phyloP scores from a whole-genome alignment of 2,888 invertebrate species.

The Drosophila basisetae region DNA sequence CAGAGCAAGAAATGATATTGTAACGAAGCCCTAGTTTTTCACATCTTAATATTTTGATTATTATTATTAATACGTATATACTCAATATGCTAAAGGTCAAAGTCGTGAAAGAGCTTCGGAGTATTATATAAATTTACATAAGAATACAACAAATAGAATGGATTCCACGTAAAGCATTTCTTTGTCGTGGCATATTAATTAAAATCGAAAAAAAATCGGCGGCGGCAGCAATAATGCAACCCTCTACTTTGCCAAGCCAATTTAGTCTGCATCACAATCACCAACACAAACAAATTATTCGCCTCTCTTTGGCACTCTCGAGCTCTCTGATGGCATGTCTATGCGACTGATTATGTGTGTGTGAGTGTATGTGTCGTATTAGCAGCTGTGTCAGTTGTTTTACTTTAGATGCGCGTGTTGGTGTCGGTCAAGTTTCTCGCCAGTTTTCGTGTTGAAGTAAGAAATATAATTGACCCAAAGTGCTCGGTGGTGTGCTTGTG shows the following conservation, averaged over 20 bases:
- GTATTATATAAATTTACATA: background rate
- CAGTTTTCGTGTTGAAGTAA: conserved; percentile 38
- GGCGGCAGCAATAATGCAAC: conserved; percentile 40
- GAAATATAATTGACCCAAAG: conserved; percentile 32
- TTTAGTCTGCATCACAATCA: conserved; percentile 22
- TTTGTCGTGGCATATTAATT: background rate
- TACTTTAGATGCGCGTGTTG: conserved; percentile 56
- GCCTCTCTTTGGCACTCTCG: conserved; percentile 36
- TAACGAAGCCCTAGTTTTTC: conserved; percentile 31
- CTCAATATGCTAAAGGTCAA: background rate
- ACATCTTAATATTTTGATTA: background rate
- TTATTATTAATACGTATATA: background rate
- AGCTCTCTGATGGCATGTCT: conserved; percentile 28
- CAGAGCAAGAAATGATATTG: background rate
- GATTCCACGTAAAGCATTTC: background rate
- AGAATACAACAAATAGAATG: background rate
- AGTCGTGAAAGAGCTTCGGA: background rate
- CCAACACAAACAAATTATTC: conserved; percentile 21
- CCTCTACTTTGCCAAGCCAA: conserved; percentile 54
- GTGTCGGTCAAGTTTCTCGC: conserved; percentile 54
- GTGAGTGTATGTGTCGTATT: conserved; percentile 23
- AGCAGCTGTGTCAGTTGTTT: conserved; percentile 53
- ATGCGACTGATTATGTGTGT: conserved; percentile 14
- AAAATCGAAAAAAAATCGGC: conserved; percentile 9
- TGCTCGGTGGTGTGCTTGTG: conserved; percentile 26